Conservation (phyloP, 64 coral and sea anemone genomes). For the Acropora tenuis region DNA sequence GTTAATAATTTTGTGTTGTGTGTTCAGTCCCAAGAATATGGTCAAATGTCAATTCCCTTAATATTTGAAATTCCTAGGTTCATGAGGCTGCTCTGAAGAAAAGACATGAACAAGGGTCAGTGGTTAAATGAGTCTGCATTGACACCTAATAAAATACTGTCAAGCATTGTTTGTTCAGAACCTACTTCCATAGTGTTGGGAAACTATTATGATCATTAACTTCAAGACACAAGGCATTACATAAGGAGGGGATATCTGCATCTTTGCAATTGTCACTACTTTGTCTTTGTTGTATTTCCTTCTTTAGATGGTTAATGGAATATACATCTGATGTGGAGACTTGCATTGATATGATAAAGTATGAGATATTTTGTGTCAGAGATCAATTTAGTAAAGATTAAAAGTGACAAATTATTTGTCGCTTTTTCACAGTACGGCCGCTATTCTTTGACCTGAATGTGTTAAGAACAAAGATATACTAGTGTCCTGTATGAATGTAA, state of each 20-base stretch:
- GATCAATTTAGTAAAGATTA: too few relatives aligned
- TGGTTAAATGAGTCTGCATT: neutral
- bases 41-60: too few relatives aligned
- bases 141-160: neutral
- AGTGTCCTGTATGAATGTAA: too few relatives aligned
- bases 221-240: too few relatives aligned
- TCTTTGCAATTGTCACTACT: too few relatives aligned
- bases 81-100: conserved; percentile 85
- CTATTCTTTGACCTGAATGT: too few relatives aligned
- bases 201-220: too few relatives aligned
- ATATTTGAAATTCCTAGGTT: conserved; percentile 27
- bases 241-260: too few relatives aligned
- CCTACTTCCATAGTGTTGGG: too few relatives aligned
- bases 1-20: neutral
- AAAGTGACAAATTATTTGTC: too few relatives aligned
- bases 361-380: neutral
- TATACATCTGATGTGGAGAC: conserved; percentile 70
- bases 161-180: neutral
- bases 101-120: conserved; percentile 90
- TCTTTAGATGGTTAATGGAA: conserved; percentile 87
- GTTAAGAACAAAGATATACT: too few relatives aligned
- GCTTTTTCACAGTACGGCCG: too few relatives aligned
- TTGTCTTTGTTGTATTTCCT: neutral
- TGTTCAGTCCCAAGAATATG: neutral
- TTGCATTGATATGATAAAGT: conserved; percentile 90